phyloP scores from a whole-genome alignment of 2,113 vertebrate species.

The Peromyscus maniculatus region DNA sequence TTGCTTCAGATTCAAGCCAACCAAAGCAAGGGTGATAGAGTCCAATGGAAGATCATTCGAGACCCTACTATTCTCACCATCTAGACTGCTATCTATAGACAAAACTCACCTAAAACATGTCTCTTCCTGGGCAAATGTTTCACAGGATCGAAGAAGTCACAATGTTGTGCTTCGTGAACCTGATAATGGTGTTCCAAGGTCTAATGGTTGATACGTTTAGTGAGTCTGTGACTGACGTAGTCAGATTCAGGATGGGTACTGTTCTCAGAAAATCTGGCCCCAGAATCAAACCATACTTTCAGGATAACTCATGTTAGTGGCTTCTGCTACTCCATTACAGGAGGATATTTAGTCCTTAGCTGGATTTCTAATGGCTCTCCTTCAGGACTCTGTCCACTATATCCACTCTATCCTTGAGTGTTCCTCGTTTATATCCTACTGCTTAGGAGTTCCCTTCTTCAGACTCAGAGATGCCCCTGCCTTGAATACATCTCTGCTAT shows the following conservation, averaged over 20 bases:
- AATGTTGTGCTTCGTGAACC: neutral
- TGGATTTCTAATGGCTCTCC: neutral
- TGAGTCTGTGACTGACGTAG: neutral
- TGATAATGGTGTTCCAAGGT: neutral
- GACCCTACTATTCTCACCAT: neutral
- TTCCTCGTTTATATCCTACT: neutral
- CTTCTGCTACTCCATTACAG: neutral
- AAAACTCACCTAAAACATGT: neutral
- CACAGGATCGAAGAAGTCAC: neutral
- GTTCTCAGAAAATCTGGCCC: neutral
- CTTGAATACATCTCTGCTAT: neutral
- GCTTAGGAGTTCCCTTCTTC: neutral
- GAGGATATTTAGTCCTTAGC: neutral
- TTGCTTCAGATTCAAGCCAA: neutral
- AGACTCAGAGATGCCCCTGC: neutral
- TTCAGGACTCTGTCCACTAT: neutral
- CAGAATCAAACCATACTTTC: neutral
- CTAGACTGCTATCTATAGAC: neutral
- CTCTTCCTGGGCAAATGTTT: neutral
- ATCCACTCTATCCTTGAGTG: neutral
- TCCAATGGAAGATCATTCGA: neutral
- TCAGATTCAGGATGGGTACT: neutral
- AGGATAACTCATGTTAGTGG: conserved; percentile 10
- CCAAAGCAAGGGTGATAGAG: rapidly evolving
- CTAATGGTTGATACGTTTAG: neutral